Base-by-base conservation (phyloP, 92 coral and sea anemone species). In the Pocillopora meandrina region DNA sequence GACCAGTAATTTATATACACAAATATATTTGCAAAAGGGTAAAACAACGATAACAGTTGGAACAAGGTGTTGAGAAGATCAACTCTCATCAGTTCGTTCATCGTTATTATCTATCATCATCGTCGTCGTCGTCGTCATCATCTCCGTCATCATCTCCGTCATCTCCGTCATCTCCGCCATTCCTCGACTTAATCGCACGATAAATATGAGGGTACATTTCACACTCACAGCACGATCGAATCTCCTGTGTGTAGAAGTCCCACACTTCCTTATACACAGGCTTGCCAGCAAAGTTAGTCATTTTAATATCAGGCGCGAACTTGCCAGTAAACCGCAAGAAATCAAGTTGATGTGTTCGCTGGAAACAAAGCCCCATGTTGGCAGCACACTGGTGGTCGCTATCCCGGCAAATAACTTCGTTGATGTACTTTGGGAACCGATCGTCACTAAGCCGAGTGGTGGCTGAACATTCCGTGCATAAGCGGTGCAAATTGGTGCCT, bases 141-240 rank as follows among this genome's bases (percentile, higher is more conserved):
- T 69, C 73, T 12, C 35, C 73, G 35, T 34, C 80, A 12, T 36
- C 72, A 20, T 77, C 81, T 9, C 20, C 52, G 4, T 62, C 56
- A 19, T 47, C 58, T 17, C 58, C 71, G 20, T 35, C 56, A 64
- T 77, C 70, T 2, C 59, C 81, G 13, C 47, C 71, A 62, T 5
- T 60, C 36, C 57, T 65, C 36, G 82, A 78, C 12, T 61, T 60
- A 35, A 78, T 78, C 47, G 15, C 34, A 34, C 15, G 61, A 47
- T 78, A 78, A 78, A 78, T 21, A 49, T 12, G 1, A 2, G 82
- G 82, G 12, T 78, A 81, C 85, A 81, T 71, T 42, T 81, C 56
- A 26, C 93, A 90, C 52, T 87, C 88, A 72, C 93, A 90, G 19
- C 93, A 90, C 60, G 90, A 86, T 58, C 93, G 68, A 19, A 90